These are phyloP conservation scores for Aradus depressus DNA, from an alignment of 2,888 invertebrate genomes.

Conservation along the genomic window DNA sequence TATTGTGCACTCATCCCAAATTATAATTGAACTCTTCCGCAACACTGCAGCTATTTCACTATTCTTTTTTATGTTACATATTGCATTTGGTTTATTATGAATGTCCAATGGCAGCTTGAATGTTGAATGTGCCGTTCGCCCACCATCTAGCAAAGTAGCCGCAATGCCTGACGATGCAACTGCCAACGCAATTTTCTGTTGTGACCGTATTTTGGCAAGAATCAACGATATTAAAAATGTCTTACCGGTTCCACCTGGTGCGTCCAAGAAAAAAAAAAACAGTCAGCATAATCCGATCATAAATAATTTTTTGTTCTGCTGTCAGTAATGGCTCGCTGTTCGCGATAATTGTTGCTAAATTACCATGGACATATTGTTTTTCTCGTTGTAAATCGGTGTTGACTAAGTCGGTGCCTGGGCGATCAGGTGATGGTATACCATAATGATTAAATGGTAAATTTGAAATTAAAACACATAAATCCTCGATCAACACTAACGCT, in stretches of 20 bases:
- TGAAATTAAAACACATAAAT: too few relatives aligned
- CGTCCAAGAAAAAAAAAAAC: conserved; percentile 34
- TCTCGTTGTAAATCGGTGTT: conserved; percentile 10
- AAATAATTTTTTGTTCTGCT: conserved; percentile 18
- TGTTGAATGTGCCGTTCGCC: conserved; percentile 35
- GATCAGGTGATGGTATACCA: conserved; percentile 16
- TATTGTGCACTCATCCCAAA: conserved; percentile 39
- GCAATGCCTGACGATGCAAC: conserved; percentile 36
- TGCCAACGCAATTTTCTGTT: conserved; percentile 34
- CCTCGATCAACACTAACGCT: too few relatives aligned
- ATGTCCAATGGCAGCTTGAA: conserved; percentile 34
- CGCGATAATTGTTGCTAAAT: conserved; percentile 6
- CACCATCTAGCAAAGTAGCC: conserved; percentile 36
- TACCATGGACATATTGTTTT: conserved; percentile 3
- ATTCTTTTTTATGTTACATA: conserved; percentile 33
- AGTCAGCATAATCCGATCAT: conserved; percentile 11
- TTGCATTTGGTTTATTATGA: conserved; percentile 5
- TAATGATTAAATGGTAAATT: conserved; percentile 6
- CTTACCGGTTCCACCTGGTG: conserved; percentile 37
- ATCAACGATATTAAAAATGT: conserved; percentile 34
- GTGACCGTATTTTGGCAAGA: conserved; percentile 31
- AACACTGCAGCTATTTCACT: conserved; percentile 32
- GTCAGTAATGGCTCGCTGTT: conserved; percentile 7
- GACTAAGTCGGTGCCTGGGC: background rate
- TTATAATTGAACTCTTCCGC: conserved; percentile 32